Conservation (phyloP, 53 echinoderm and acorn worm species). For the Arbacia lixula region DNA sequence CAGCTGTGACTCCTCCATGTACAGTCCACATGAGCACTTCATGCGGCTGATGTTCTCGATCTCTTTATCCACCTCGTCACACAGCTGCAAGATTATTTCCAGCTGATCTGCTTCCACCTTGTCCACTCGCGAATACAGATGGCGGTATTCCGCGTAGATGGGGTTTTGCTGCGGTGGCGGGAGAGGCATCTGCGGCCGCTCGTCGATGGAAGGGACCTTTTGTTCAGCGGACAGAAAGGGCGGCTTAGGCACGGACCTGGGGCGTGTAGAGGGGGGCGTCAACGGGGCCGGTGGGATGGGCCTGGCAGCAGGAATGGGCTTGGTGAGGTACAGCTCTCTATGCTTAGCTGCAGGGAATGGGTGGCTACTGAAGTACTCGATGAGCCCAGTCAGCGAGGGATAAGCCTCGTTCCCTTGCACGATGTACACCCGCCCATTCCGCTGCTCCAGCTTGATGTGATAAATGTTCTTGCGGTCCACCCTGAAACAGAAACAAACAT, state of each 20-base stretch:
- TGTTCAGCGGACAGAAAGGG: background rate
- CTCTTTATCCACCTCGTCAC: conserved; percentile 68
- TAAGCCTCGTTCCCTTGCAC: conserved; percentile 58
- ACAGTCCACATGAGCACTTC: conserved; percentile 90
- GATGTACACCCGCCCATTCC: conserved; percentile 32
- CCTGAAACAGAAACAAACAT: conserved; percentile 13
- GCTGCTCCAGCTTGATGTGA: conserved; percentile 69
- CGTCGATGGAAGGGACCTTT: conserved; percentile 11
- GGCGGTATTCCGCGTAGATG: conserved; percentile 73
- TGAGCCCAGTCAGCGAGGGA: conserved; percentile 22
- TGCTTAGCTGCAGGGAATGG: conserved; percentile 62
- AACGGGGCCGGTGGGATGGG: background rate
- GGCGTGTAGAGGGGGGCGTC: background rate
- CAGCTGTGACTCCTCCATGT: conserved; percentile 77
- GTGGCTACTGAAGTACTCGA: conserved; percentile 51
- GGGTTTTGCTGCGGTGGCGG: conserved; percentile 26
- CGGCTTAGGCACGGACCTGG: background rate
- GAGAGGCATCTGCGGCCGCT: conserved; percentile 71
- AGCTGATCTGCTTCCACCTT: conserved; percentile 68
- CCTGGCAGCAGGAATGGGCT: conserved; percentile 29
- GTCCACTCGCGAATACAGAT: conserved; percentile 74
- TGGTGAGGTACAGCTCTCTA: conserved; percentile 45
- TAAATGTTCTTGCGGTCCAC: conserved; percentile 72
- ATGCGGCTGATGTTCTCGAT: conserved; percentile 39
- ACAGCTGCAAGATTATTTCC: conserved; percentile 62